Base-by-base conservation (phyloP, 37 sponge, comb jelly and placozoan genomes). In the Diacarnus erythraeanus region DNA sequence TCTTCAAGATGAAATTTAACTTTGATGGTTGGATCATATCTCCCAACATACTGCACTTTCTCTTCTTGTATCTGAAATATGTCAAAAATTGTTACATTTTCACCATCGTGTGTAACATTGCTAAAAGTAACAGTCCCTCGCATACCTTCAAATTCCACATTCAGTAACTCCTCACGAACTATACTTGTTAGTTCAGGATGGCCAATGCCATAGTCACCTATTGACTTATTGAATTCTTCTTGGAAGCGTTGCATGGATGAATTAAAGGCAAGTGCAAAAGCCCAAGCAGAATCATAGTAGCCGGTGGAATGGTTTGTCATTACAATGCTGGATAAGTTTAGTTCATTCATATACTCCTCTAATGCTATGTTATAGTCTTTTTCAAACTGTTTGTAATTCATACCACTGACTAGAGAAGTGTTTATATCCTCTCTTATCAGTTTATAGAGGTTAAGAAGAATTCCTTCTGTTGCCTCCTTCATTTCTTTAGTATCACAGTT, bases 281-380 rank as follows among this genome's bases (percentile, higher is more conserved):
- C 77, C 77, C 77, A 77, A 9, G 77, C 63, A 18, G 77, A 36
- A 39, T 77, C 77, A 64, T 64, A 77, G 43, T 64, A 77, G 1
- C 30, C 73, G 43, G 8, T 72, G 21, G 10, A 27, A 21, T 72
- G 31, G 26, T 72, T 5, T 20, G 54, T 43, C 3, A 12, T 29
- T 8, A 27, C 31, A 3, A 72, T 29, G 15, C 9, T 72, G 3
- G 47, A n/a, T 9, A 44, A 27, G 42, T 30, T 44, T 3, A 75
- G 18, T 21, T 35, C 34, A 12, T 59, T 17, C 23, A 10, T 31
- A 18, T 77, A 27, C 21, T 37, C 54, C 2, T 72, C 25, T n/a
- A 41, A 54, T 3, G 5, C 26, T 43, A 70, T 27, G 4, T 64
- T 38, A 43, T 77, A 77, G 2, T n/a, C 22, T 25, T 21, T 22